Conservation (phyloP, 2,888 invertebrate genomes). For the Polydesmus complanatus region DNA sequence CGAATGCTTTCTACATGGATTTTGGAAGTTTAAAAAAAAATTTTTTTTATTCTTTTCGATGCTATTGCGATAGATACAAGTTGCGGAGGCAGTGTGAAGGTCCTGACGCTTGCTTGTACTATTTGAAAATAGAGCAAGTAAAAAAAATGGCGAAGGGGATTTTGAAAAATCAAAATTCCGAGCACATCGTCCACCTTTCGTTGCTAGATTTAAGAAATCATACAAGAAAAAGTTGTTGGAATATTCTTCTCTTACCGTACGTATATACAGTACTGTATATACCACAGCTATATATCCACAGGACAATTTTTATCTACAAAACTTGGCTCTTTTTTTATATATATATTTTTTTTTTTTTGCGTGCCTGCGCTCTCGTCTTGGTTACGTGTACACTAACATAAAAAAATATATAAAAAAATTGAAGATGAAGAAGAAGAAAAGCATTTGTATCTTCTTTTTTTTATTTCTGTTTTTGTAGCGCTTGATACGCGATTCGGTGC, state of each 20-base stretch:
- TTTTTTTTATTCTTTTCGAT: neutral
- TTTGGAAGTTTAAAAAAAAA: too few relatives aligned
- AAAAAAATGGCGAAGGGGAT: neutral
- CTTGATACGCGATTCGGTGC: neutral
- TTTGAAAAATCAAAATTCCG: constrained; percentile 11
- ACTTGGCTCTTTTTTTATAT: neutral
- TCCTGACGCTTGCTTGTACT: too few relatives aligned
- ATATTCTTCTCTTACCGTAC: constrained; percentile 19
- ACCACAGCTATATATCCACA: neutral
- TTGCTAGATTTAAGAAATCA: constrained; percentile 11
- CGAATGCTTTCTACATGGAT: neutral
- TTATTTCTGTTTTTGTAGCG: neutral
- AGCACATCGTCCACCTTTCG: constrained; percentile 9
- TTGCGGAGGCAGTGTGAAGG: too few relatives aligned
- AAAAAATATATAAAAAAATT: too few relatives aligned
- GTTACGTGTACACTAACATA: neutral
- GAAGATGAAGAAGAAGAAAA: too few relatives aligned
- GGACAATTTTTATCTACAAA: neutral
- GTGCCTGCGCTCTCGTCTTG: neutral
- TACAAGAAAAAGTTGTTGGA: constrained; percentile 11
- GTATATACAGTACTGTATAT: too few relatives aligned
- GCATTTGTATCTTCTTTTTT: neutral
- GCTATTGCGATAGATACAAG: neutral
- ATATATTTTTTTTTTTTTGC: neutral
- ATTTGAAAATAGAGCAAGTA: neutral